A percentile compares a stretch with the other conserved stretches of the same genome.
Conservation (phyloP, 2,113 vertebrate species). For the Tilapia sparmanii region DNA sequence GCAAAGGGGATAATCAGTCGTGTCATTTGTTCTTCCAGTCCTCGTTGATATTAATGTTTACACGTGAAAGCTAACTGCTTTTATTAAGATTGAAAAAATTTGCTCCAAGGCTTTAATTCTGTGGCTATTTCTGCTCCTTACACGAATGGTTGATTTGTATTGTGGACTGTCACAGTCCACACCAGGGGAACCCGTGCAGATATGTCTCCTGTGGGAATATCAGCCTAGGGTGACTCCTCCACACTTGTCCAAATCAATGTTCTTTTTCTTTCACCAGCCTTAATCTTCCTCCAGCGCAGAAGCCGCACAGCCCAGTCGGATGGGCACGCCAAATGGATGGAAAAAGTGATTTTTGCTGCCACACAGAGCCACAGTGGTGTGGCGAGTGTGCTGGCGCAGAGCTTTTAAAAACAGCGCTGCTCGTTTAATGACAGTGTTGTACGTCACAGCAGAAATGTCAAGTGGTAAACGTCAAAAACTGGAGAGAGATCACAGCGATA, state of each 20-base stretch:
- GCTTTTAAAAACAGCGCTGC: slow-evolving; percentile 29
- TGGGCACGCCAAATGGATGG: slow-evolving; percentile 4
- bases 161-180: background rate
- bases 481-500: slow-evolving; percentile 25
- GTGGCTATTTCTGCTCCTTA: background rate
- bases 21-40: background rate
- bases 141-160: background rate
- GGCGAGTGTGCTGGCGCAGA: background rate
- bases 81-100: background rate
- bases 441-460: slow-evolving; percentile 29
- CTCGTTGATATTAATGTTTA: background rate
- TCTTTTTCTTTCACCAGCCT: background rate
- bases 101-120: background rate
- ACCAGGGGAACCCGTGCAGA: background rate
- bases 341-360: slow-evolving; percentile 36
- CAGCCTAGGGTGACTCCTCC: slow-evolving; percentile 2
- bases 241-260: background rate
- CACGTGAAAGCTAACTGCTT: background rate
- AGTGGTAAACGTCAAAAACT: slow-evolving; percentile 36
- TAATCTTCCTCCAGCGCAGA: background rate
- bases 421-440: slow-evolving; percentile 49
- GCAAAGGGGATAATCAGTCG: background rate
- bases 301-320: background rate
- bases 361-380: background rate
- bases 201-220: slow-evolving; percentile 1